Percentiles rank a stretch among this genome's conserved stretches.
Conservation (phyloP, 2,113 vertebrate species). For the Gymnorhina tibicen region DNA sequence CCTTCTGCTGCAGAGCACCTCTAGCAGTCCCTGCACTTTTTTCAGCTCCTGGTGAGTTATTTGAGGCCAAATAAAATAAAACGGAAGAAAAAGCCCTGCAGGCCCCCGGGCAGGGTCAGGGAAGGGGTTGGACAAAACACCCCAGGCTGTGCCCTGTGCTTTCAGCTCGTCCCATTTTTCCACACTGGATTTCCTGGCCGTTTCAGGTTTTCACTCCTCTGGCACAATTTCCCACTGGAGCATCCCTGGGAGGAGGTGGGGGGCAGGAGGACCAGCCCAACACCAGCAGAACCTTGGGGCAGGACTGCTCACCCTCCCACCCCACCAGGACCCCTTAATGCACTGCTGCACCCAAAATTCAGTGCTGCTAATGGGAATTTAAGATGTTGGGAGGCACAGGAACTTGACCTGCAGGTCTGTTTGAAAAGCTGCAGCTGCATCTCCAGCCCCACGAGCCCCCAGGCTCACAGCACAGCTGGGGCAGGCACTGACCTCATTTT, state of each 20-base stretch:
- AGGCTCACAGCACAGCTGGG: background rate
- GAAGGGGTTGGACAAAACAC: background rate
- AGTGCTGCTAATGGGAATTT: accelerated
- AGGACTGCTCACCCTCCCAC: accelerated
- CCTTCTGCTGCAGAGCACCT: background rate
- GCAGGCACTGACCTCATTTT: background rate
- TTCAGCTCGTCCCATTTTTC: background rate
- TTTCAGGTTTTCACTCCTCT: accelerated
- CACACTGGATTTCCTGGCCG: accelerated
- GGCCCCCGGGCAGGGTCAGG: accelerated
- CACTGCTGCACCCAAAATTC: accelerated
- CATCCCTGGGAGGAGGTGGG: accelerated
- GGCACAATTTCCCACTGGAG: background rate
- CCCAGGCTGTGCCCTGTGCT: background rate
- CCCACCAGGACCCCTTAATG: background rate
- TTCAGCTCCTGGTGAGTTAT: background rate
- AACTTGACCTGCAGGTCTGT: background rate
- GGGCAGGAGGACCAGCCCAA: background rate
- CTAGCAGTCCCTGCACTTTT: background rate
- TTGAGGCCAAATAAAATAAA: background rate
- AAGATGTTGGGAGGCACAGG: background rate
- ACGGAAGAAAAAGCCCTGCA: background rate
- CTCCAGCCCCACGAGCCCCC: background rate
- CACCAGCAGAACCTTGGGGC: background rate
- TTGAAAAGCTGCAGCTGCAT: background rate